Evolutionary conservation across 2,888 invertebrate species (phyloP).

Genomic region (Eucriotettix oculatus): DNA sequence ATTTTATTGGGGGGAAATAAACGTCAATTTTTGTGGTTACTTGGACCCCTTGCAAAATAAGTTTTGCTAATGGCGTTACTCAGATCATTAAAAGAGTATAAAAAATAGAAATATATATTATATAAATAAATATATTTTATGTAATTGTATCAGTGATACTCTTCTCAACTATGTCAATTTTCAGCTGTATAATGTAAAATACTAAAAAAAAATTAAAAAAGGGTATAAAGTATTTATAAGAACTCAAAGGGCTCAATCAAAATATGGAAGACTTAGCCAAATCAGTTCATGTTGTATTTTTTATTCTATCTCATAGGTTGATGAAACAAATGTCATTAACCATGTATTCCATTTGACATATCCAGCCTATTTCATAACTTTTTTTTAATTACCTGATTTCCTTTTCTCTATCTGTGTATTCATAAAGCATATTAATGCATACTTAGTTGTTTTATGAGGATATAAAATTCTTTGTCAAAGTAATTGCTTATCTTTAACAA

Average conservation of each 20-base stretch:
- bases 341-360: conserved; percentile 1
- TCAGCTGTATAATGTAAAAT: conserved; percentile 4
- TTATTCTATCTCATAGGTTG: not conserved
- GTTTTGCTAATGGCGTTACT: conserved; percentile 6
- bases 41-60: not conserved
- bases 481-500: too few relatives aligned
- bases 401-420: not conserved
- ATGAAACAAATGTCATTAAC: not conserved
- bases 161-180: conserved; percentile 9
- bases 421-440: not conserved
- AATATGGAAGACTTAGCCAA: not conserved
- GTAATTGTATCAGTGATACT: conserved; percentile 12
- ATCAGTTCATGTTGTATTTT: not conserved
- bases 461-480: not conserved
- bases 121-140: conserved; percentile 10
- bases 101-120: conserved; percentile 5
- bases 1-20: conserved; percentile 3
- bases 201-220: not conserved
- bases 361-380: not conserved
- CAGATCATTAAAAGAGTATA: conserved; percentile 6
- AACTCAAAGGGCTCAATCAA: too few relatives aligned
- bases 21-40: not conserved
- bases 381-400: too few relatives aligned
- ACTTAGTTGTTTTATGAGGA: not conserved
- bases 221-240: conserved; percentile 1